Conservation (phyloP, 2,113 vertebrate species). For the Brachyhypopomus occidentalis region DNA sequence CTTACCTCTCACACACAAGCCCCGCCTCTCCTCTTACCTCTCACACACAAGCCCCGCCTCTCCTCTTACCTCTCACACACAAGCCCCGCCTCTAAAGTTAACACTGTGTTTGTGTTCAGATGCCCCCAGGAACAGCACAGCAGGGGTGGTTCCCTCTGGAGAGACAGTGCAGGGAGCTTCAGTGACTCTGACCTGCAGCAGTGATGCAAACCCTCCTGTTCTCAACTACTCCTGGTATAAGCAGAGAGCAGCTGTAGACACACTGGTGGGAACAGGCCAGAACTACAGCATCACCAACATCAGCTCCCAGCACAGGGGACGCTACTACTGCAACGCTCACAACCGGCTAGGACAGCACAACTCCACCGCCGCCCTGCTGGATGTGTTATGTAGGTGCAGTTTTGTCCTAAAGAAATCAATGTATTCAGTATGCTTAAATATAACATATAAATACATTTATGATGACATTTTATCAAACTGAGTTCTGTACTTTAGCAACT, state of each 20-base stretch:
- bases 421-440: no score
- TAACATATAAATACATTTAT: no score
- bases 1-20: no score
- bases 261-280: slow-evolving; percentile 6
- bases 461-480: no score
- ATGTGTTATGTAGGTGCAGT: slow-evolving; percentile 34
- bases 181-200: slow-evolving; percentile 46
- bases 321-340: slow-evolving; percentile 46
- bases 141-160: slow-evolving; percentile 16
- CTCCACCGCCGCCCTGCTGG: background rate
- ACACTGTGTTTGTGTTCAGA: background rate
- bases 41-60: no score
- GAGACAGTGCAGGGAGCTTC: slow-evolving; percentile 27
- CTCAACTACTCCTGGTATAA: slow-evolving; percentile 33
- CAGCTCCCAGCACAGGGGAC: slow-evolving; percentile 33
- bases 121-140: background rate
- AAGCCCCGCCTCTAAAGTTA: no score
- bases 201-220: slow-evolving; percentile 37
- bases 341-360: slow-evolving; percentile 16
- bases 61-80: no score
- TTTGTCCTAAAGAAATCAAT: background rate
- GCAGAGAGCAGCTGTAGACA: slow-evolving; percentile 21
- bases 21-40: no score
- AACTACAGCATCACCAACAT: slow-evolving; percentile 33
- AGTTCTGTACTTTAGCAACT: no score